Evolutionary conservation across 2,888 invertebrate species (phyloP), one percentile per base, ranked within the genome.

Genomic region (Melangyna quadrimaculata): DNA sequence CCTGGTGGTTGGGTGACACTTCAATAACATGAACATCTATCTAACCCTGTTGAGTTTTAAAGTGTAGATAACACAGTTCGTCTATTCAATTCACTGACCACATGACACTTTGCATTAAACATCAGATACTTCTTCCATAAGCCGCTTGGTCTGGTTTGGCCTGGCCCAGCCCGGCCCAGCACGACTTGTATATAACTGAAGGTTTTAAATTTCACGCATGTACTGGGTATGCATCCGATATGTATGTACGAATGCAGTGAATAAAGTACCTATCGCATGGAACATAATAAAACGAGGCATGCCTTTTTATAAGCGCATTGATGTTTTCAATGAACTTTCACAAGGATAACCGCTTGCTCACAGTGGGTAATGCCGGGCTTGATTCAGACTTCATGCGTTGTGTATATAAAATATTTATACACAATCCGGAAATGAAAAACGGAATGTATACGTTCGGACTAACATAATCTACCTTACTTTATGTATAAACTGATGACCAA

Each of bases 241-340:
- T 8, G 19, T 43, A 1, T 14, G 6, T 51, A 32, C 32, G 35
- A 59, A 9, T 19, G 19, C 70, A 63, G 24, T 51, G 51, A 43
- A 37, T 59, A 51, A 55, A 48, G 43, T 12, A 59, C 35, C 37
- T 59, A 65, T 75, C 59, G 55, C 40, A n/a, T 40, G 59, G 72
- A 73, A 22, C 48, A n/a, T n/a, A 69, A 70, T 35, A 61, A 37
- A 14, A 61, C 51, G 32, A 82, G 37, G 69, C 78, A 53, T 73
- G 61, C 61, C 35, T 79, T 48, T 67, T 67, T 75, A 71, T 67
- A 59, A 79, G 22, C 59, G 73, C 77, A 69, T 77, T 77, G 77
- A 70, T 32, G 77, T 86, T 81, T 86, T 69, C 86, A 86, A 81
- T 86, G 86, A 86, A 86, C 86, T 86, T 86, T 81, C 77, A 86